Base-by-base conservation (phyloP, 1,140 invertebrate genomes). In the Samia ricini region DNA sequence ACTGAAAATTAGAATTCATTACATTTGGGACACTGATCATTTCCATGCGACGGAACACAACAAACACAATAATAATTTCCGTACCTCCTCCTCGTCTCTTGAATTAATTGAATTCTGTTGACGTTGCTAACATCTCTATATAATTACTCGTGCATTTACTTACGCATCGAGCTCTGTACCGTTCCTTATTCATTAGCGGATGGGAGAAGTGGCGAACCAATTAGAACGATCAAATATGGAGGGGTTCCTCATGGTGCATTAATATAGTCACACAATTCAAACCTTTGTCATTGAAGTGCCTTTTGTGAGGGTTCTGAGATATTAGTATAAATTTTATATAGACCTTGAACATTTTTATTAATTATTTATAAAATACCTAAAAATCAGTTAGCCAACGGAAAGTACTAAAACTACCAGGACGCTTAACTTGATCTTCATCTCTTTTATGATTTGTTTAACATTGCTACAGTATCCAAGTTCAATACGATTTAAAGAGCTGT, bases 181-280 rank as follows among this genome's bases (percentile, higher is more conserved):
- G 67, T 74, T 66, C 60, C 66, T 74, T 74, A 74, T 74, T 70
- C 70, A 74, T 69, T 71, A 65, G 33, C 51, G 29, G 19, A 64
- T 22, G 64, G 21, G 60, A 49, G 50, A 71, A 69, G 67, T 65
- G 64, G 52, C 69, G 69, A 76, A 77, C 67, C 76, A 79, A 82
- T 79, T 82, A 72, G 71, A 75, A 63, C 64, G 71, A 75, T 82
- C 75, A 82, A 79, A 79, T 71, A 76, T 67, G 55, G 64, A 66
- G 71, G 75, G 69, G 59, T 6, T 24, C 55, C 24, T 51, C 36
- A 10, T 20, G 49, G 1, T 51, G 21, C 49, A 21, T 51, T 51
- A 51, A 51, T 51, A 18, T 51, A 21, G 26, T 20, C 18, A 51
- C 7, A 51, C 49, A 51, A 51, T 51, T 51, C 49, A 18, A 51